These are phyloP conservation scores for Oncorhynchus tshawytscha DNA, from an alignment of 2,113 vertebrate species.

Conservation along the genomic window DNA sequence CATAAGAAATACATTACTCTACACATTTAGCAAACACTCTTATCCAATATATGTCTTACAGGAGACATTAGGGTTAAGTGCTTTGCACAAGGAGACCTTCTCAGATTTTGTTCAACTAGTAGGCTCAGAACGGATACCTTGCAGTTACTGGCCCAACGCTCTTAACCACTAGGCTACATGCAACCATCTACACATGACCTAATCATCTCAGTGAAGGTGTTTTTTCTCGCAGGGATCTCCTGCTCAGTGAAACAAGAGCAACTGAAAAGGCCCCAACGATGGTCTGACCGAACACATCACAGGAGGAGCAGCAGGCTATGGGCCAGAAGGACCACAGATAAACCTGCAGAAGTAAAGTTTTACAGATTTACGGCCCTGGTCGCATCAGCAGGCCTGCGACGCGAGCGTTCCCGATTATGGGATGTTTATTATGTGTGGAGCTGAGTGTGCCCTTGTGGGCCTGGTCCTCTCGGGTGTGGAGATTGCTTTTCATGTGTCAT, in stretches of 20 bases:
- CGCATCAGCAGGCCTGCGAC: constrained; percentile 47
- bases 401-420: constrained; percentile 54
- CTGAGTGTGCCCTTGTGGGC: constrained; percentile 61
- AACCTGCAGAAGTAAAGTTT: constrained; percentile 45
- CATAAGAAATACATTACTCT: background rate
- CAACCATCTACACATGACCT: background rate
- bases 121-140: no score
- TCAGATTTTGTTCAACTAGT: no score
- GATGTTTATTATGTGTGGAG: constrained; percentile 67
- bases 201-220: background rate
- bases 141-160: no score
- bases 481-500: constrained; percentile 77
- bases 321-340: constrained; percentile 37
- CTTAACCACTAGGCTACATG: no score
- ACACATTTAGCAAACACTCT: no score
- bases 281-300: background rate
- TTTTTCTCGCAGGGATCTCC: background rate
- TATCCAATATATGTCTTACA: no score
- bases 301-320: constrained; percentile 5
- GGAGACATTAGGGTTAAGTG: no score
- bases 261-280: constrained; percentile 6
- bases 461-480: constrained; percentile 52
- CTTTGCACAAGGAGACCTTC: no score
- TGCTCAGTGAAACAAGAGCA: constrained; percentile 11
- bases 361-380: constrained; percentile 58